Percentiles rank a stretch among this genome's conserved stretches.
phyloP scores from a whole-genome alignment of 2,113 vertebrate genomes.

The Lepus americanus region DNA sequence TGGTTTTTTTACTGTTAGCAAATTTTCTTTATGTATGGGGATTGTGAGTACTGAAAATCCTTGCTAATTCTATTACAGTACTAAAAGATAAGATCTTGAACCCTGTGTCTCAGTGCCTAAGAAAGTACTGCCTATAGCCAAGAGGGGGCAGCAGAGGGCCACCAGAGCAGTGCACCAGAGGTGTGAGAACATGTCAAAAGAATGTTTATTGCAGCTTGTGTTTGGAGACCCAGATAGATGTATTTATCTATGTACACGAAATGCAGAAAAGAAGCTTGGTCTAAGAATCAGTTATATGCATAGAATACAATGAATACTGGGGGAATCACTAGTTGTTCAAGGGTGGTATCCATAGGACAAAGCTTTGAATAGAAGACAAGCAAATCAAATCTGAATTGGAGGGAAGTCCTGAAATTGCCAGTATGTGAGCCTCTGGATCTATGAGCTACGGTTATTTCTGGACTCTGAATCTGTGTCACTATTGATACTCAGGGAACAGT shows the following conservation, averaged over 20 bases:
- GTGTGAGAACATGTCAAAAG: not conserved
- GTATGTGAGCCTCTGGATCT: not conserved
- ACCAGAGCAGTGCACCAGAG: not conserved
- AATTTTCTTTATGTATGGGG: not conserved
- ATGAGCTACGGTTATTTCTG: not conserved
- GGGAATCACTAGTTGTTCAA: not conserved
- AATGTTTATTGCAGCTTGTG: not conserved
- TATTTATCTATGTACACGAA: not conserved
- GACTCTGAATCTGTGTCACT: not conserved
- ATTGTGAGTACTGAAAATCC: not conserved
- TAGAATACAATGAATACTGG: not conserved
- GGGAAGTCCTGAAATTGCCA: not conserved
- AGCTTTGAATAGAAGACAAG: not conserved
- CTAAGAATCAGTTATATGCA: not conserved
- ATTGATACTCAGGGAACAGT: not conserved
- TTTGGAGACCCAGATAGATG: not conserved
- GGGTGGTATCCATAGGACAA: not conserved
- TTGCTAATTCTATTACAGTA: not conserved
- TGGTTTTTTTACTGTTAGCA: not conserved
- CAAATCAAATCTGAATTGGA: not conserved
- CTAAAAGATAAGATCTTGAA: not conserved
- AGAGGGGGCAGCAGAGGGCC: conserved; percentile 65
- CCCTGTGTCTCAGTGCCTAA: not conserved
- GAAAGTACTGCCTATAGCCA: not conserved
- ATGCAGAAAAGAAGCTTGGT: not conserved